phyloP scores from a whole-genome alignment of 1,140 invertebrate genomes.

The Phthorimaea operculella region DNA sequence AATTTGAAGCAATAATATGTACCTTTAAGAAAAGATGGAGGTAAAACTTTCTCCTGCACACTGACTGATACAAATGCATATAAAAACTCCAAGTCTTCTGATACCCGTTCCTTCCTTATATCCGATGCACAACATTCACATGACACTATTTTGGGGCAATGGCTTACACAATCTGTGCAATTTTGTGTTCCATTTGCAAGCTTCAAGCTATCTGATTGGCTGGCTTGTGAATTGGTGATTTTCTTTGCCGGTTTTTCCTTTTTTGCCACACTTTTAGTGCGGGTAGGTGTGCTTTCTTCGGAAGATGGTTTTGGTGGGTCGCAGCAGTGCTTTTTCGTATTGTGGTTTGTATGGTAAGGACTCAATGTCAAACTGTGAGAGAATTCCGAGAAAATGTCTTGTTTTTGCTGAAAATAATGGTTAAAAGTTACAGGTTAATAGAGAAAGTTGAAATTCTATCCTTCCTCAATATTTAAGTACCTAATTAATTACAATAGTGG shows the following conservation, averaged over 20 bases:
- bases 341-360: constrained; percentile 12
- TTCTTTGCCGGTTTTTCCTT: constrained; percentile 9
- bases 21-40: constrained; percentile 52
- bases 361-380: constrained; percentile 27
- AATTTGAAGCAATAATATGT: too few species aligned
- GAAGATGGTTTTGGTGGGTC: constrained; percentile 19
- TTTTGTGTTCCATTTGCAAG: constrained; percentile 13
- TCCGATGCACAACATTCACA: constrained; percentile 32
- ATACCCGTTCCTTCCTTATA: constrained; percentile 14
- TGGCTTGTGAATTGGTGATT: not conserved
- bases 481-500: too few species aligned
- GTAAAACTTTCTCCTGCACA: constrained; percentile 48
- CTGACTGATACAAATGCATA: constrained; percentile 51
- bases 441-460: not conserved
- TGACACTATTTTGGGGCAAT: constrained; percentile 6
- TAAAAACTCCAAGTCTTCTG: constrained; percentile 38
- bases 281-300: constrained; percentile 11
- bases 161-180: not conserved
- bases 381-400: constrained; percentile 47
- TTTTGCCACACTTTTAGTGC: constrained; percentile 12
- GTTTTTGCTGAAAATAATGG: constrained; percentile 39
- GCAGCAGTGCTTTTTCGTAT: constrained; percentile 32
- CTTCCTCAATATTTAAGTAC: too few species aligned
- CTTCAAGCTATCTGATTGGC: not conserved
- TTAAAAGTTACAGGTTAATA: not conserved